A percentile compares a stretch with the other conserved stretches of the same genome.
phyloP scores from a whole-genome alignment of 2,888 invertebrate genomes.

The Drosophila longiperda region DNA sequence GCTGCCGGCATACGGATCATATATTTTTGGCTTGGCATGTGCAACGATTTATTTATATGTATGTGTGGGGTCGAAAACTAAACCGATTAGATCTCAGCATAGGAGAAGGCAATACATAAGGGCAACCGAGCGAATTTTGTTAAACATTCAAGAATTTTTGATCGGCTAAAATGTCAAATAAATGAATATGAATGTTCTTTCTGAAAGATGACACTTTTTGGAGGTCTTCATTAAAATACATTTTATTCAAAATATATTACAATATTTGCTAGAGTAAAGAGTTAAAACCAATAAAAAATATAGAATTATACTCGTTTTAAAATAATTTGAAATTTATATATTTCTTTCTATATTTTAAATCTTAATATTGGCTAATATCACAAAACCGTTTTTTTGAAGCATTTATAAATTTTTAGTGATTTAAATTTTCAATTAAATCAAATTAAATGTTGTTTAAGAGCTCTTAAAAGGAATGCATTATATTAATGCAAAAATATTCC shows the following conservation, averaged over 20 bases:
- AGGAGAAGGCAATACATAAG: slow-evolving; percentile 16
- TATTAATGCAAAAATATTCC: too few species aligned
- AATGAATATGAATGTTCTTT: not conserved
- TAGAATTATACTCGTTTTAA: too few species aligned
- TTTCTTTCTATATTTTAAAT: too few species aligned
- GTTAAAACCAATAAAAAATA: too few species aligned
- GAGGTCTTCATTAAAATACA: not conserved
- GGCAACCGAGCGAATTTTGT: slow-evolving; percentile 2
- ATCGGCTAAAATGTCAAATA: not conserved
- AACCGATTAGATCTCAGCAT: slow-evolving; percentile 57
- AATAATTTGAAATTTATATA: too few species aligned
- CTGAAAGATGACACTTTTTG: not conserved
- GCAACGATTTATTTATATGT: slow-evolving; percentile 27
- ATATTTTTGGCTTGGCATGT: slow-evolving; percentile 55
- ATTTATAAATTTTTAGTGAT: too few species aligned
- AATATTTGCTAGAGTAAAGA: too few species aligned
- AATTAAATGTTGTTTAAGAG: too few species aligned
- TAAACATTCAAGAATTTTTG: not conserved
- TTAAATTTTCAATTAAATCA: too few species aligned
- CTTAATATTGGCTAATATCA: too few species aligned
- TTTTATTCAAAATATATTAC: not conserved
- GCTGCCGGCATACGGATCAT: slow-evolving; percentile 29
- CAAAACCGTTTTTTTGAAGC: too few species aligned
- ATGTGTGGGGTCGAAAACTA: slow-evolving; percentile 50
- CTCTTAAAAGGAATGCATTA: too few species aligned